Percentiles rank a stretch among this genome's conserved stretches.
Conservation (phyloP, 2,797 vertebrate genomes). For the Streptopelia turtur region DNA sequence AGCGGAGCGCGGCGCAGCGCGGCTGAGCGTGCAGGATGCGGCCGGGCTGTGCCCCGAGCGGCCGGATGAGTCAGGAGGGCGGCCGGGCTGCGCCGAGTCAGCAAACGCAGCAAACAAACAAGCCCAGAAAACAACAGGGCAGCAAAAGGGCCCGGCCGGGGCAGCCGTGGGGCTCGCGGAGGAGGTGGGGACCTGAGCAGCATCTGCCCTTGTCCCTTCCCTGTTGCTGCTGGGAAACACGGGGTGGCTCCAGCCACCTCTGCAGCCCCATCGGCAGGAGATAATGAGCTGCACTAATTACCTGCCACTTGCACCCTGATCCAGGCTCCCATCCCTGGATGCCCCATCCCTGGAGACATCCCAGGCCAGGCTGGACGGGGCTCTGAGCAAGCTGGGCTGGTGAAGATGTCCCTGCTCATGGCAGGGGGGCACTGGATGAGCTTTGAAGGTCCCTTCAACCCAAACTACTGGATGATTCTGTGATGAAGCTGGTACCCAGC, state of each 20-base stretch:
- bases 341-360: too few relatives aligned
- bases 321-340: background rate
- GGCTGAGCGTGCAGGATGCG: background rate
- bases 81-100: slow-evolving; percentile 10
- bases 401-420: too few relatives aligned
- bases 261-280: rapidly evolving
- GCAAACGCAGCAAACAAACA: slow-evolving; percentile 45
- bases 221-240: background rate
- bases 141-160: background rate
- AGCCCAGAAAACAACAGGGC: slow-evolving; percentile 20
- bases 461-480: too few relatives aligned
- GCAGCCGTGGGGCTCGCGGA: rapidly evolving
- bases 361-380: too few relatives aligned
- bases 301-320: rapidly evolving
- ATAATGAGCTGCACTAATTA: background rate
- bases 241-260: background rate
- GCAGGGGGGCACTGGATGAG: too few relatives aligned
- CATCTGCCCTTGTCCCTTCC: background rate
- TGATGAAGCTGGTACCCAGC: background rate
- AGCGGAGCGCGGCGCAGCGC: rapidly evolving
- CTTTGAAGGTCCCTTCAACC: too few relatives aligned
- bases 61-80: slow-evolving; percentile 55
- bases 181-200: background rate
- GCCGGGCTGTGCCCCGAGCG: background rate
- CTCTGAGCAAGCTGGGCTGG: too few relatives aligned